Conservation (phyloP, 2,113 vertebrate genomes). For the Bubo blakistoni region DNA sequence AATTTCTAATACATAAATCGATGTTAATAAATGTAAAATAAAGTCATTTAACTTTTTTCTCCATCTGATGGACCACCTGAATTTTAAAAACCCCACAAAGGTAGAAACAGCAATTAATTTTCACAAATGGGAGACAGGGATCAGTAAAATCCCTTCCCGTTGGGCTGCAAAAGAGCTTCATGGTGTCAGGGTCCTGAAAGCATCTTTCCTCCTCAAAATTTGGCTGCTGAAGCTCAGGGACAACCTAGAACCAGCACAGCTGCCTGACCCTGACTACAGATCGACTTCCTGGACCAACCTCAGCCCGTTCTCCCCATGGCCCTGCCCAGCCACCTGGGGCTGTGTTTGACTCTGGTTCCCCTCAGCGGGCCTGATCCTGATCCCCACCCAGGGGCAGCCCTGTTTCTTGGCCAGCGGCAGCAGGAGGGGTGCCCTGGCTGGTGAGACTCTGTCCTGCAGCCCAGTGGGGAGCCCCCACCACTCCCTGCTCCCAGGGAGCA, state of each 20-base stretch:
- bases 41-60: background rate
- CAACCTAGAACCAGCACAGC: rapidly evolving
- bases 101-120: background rate
- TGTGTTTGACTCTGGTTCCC: background rate
- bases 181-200: background rate
- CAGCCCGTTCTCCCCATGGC: rapidly evolving
- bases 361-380: background rate
- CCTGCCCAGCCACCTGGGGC: rapidly evolving
- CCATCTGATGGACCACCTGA: background rate
- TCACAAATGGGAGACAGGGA: background rate
- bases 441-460: background rate
- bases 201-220: background rate
- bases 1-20: background rate
- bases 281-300: background rate
- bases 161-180: background rate
- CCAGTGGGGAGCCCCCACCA: rapidly evolving
- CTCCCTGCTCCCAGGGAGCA: background rate
- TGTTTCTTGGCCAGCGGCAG: background rate
- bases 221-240: background rate
- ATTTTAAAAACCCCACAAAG: background rate
- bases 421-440: background rate
- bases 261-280: background rate
- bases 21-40: background rate
- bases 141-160: background rate
- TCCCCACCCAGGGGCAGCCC: background rate